Percentiles rank a stretch among this genome's conserved stretches.
phyloP scores from a whole-genome alignment of 2,888 invertebrate genomes.

The Rhagonycha fulva region DNA sequence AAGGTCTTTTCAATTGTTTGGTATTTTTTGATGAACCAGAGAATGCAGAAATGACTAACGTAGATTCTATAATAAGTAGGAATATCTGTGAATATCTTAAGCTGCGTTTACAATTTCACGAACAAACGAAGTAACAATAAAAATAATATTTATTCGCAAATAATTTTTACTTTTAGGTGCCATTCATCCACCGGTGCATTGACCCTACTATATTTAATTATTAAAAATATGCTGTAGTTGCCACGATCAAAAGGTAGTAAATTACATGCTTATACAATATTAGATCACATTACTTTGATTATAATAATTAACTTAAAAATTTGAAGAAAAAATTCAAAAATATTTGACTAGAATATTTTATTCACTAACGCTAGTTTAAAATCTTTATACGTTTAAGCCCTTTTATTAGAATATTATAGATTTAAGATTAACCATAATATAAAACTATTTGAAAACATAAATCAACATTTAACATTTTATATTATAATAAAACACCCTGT shows the following conservation, averaged over 20 bases:
- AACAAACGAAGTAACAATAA: background rate
- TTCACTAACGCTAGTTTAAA: background rate
- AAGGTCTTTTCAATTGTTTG: background rate
- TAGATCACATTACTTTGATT: background rate
- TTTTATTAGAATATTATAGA: background rate
- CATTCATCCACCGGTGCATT: background rate
- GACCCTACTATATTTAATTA: background rate
- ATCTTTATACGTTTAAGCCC: background rate
- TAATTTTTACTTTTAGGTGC: background rate
- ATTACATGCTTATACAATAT: background rate
- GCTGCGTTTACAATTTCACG: too few relatives aligned
- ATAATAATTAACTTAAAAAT: background rate
- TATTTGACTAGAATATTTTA: background rate
- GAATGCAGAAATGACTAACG: background rate
- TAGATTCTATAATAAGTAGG: too few relatives aligned
- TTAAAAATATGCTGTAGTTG: background rate
- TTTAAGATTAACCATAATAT: background rate
- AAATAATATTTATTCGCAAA: background rate
- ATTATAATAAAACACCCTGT: background rate
- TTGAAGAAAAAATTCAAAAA: background rate
- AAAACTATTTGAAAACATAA: background rate
- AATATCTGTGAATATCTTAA: background rate
- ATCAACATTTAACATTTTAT: background rate
- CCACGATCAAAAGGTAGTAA: background rate
- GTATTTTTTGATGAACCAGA: background rate